Conservation (phyloP, 1,140 invertebrate species). For the Adoxophyes honmai region DNA sequence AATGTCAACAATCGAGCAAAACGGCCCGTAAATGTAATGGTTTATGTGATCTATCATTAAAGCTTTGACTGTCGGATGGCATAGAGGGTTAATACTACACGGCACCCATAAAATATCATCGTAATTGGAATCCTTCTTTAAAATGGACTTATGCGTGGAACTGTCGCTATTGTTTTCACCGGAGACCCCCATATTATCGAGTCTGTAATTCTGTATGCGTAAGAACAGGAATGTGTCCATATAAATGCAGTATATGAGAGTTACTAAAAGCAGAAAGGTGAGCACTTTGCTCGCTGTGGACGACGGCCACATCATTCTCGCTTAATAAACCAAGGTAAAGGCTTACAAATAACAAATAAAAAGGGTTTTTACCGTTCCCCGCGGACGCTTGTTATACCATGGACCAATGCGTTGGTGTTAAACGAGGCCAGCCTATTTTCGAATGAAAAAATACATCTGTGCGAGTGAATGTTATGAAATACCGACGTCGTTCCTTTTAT, state of each 20-base stretch:
- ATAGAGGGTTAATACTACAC: constrained; percentile 84
- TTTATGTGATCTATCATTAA: constrained; percentile 86
- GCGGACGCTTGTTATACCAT: constrained; percentile 8
- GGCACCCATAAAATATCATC: constrained; percentile 79
- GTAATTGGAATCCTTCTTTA: constrained; percentile 49
- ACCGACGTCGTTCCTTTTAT: too few relatives aligned
- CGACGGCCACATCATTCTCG: constrained; percentile 71
- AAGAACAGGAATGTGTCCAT: constrained; percentile 66
- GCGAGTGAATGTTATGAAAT: too few relatives aligned
- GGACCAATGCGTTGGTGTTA: not conserved
- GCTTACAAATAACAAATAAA: constrained; percentile 2
- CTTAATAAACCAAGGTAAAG: constrained; percentile 15
- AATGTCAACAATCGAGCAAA: constrained; percentile 82
- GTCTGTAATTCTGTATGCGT: constrained; percentile 54
- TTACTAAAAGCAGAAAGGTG: constrained; percentile 43
- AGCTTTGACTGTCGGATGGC: constrained; percentile 86
- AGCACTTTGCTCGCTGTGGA: constrained; percentile 69
- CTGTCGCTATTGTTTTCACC: constrained; percentile 32
- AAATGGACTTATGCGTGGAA: constrained; percentile 31
- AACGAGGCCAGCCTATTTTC: too few relatives aligned
- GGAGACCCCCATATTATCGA: constrained; percentile 42
- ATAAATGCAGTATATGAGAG: constrained; percentile 54
- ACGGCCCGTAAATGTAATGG: constrained; percentile 85
- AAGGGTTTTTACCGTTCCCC: not conserved
- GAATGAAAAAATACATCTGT: too few relatives aligned